These are phyloP conservation scores for Columba guinea DNA, from an alignment of 2,797 vertebrate genomes.

Conservation along the genomic window DNA sequence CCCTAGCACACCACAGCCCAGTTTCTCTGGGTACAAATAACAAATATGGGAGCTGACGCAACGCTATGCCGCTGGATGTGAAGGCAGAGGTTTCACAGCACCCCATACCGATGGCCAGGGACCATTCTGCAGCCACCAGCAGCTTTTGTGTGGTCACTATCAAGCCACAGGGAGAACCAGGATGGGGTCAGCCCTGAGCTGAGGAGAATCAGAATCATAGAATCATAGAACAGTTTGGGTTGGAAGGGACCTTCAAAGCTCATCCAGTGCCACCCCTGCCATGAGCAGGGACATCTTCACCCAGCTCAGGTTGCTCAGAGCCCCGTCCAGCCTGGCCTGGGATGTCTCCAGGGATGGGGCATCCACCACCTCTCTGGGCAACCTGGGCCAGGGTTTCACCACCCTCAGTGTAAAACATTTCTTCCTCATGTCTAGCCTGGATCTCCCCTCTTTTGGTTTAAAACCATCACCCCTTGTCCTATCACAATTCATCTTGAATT, in stretches of 20 bases:
- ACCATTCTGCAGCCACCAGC: accelerated
- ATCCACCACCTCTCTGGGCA: too few species aligned
- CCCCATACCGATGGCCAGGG: background rate
- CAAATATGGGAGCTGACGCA: background rate
- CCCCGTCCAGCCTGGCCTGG: too few species aligned
- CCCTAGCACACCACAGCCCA: background rate
- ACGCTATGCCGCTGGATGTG: accelerated
- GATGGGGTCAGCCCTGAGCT: background rate
- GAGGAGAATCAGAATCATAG: background rate
- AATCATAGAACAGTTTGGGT: too few species aligned
- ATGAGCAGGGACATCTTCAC: too few species aligned
- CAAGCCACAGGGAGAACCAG: background rate
- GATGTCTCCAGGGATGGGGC: background rate
- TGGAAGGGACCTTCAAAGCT: too few species aligned
- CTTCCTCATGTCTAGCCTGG: too few species aligned
- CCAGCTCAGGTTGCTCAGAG: too few species aligned
- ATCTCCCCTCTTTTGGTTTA: too few species aligned
- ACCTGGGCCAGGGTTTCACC: too few species aligned
- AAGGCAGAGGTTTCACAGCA: background rate
- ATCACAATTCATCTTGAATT: background rate
- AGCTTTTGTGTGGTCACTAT: background rate
- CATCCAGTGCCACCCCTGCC: too few species aligned
- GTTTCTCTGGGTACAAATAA: background rate
- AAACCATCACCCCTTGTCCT: too few species aligned
- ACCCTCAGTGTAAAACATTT: too few species aligned